Evolutionary conservation across 2,888 invertebrate species (phyloP).

Genomic region (Cryptosula pallasiana): DNA sequence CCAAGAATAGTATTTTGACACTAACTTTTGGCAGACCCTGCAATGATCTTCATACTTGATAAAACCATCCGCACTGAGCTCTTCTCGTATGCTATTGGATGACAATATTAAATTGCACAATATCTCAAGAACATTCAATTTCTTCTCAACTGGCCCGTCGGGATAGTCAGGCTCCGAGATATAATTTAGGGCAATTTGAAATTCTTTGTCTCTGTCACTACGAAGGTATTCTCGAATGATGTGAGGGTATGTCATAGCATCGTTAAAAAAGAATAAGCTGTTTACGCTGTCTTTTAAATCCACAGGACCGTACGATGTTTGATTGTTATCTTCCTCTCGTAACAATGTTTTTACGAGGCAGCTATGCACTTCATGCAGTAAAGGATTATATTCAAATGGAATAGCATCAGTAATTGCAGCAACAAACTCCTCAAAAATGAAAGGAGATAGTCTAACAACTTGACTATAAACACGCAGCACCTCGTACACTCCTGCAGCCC

Average conservation of each 20-base stretch:
- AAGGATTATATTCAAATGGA: conserved; percentile 78
- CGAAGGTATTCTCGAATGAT: conserved; percentile 81
- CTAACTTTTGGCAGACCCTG: conserved; percentile 50
- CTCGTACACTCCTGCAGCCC: conserved; percentile 86
- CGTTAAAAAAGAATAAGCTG: conserved; percentile 83
- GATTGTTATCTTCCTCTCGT: conserved; percentile 49
- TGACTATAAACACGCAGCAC: conserved; percentile 82
- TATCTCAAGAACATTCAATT: conserved; percentile 65
- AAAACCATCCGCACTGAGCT: conserved; percentile 82
- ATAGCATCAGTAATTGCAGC: conserved; percentile 57
- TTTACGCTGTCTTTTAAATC: conserved; percentile 97
- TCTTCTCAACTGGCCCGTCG: conserved; percentile 42
- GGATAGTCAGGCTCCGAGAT: conserved; percentile 45
- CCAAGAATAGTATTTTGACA: neutral
- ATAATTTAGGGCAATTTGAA: conserved; percentile 37
- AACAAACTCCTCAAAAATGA: conserved; percentile 88
- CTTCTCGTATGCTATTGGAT: conserved; percentile 86
- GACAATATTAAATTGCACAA: conserved; percentile 89
- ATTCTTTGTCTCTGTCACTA: conserved; percentile 63
- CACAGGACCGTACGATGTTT: conserved; percentile 85
- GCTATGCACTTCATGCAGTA: conserved; percentile 89
- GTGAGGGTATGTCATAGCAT: conserved; percentile 95
- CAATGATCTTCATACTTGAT: conserved; percentile 56
- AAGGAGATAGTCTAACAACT: conserved; percentile 84
- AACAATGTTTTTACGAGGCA: conserved; percentile 76